Percentiles rank a stretch among this genome's conserved stretches.
Conservation (phyloP, 2,888 invertebrate genomes). For the Ligdia adustata region DNA sequence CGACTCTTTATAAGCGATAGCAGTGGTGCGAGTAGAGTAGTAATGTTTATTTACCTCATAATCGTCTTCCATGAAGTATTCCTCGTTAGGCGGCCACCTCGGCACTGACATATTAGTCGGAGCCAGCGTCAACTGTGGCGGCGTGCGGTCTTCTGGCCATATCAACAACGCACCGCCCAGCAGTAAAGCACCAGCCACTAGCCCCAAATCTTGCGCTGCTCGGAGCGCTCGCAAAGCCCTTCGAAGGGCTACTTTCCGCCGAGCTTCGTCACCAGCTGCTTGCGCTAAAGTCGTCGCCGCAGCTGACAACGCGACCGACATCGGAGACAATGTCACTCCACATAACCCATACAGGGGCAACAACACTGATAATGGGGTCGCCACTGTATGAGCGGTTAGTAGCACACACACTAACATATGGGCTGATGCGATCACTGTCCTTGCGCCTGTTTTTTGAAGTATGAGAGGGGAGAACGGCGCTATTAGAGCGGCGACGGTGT, state of each 20-base stretch:
- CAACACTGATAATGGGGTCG: conserved; percentile 64
- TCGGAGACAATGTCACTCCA: conserved; percentile 84
- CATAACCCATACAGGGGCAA: conserved; percentile 69
- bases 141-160: conserved; percentile 74
- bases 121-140: conserved; percentile 66
- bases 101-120: conserved; percentile 66
- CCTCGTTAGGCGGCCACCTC: conserved; percentile 72
- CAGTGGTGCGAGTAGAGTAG: no score
- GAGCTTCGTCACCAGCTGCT: conserved; percentile 72
- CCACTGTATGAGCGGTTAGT: conserved; percentile 82
- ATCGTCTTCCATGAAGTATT: conserved; percentile 82
- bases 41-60: conserved; percentile 83
- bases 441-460: conserved; percentile 69
- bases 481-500: conserved; percentile 84
- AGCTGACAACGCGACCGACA: conserved; percentile 83
- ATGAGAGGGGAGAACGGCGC: conserved; percentile 75
- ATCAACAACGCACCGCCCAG: conserved; percentile 77
- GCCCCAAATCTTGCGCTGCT: conserved; percentile 74
- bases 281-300: conserved; percentile 84
- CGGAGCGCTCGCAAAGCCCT: conserved; percentile 70
- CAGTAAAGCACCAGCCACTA: conserved; percentile 69
- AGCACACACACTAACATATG: conserved; percentile 84
- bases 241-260: conserved; percentile 66
- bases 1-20: no score
- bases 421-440: conserved; percentile 71